A percentile compares a stretch with the other conserved stretches of the same genome.
Conservation (phyloP, 2,113 vertebrate species). For the Oncorhynchus clarkii region DNA sequence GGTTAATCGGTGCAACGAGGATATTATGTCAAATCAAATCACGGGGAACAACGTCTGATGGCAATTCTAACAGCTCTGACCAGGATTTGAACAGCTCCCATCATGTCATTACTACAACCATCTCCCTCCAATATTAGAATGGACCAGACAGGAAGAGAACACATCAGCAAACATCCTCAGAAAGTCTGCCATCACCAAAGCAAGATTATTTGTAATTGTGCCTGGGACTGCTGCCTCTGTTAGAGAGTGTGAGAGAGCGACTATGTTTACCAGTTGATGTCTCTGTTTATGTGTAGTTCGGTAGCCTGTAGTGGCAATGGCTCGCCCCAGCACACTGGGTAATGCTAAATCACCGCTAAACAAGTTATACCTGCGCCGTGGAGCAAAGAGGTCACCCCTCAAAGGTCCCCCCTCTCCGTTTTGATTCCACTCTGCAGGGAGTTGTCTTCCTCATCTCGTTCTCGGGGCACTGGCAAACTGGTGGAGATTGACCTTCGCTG, state of each 20-base stretch:
- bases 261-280: neutral
- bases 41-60: too few species aligned
- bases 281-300: neutral
- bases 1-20: neutral
- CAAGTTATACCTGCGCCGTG: constrained; percentile 21
- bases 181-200: neutral
- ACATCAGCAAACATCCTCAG: neutral
- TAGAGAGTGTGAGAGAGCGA: neutral
- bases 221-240: neutral
- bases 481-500: constrained; percentile 53
- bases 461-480: constrained; percentile 38
- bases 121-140: neutral
- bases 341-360: constrained; percentile 55
- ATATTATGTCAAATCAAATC: too few species aligned
- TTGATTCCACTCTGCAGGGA: constrained; percentile 58
- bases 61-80: neutral
- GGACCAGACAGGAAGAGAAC: neutral
- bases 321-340: constrained; percentile 25
- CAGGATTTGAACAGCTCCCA: neutral
- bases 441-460: constrained; percentile 57
- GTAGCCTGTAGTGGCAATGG: constrained; percentile 8
- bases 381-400: constrained; percentile 26
- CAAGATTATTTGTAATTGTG: neutral
- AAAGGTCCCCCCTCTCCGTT: constrained; percentile 33
- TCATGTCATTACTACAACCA: neutral